A percentile compares a stretch with the other conserved stretches of the same genome.
These are phyloP conservation scores for Prenolepis imparis DNA, from an alignment of 2,888 invertebrate species.

Conservation along the genomic window DNA sequence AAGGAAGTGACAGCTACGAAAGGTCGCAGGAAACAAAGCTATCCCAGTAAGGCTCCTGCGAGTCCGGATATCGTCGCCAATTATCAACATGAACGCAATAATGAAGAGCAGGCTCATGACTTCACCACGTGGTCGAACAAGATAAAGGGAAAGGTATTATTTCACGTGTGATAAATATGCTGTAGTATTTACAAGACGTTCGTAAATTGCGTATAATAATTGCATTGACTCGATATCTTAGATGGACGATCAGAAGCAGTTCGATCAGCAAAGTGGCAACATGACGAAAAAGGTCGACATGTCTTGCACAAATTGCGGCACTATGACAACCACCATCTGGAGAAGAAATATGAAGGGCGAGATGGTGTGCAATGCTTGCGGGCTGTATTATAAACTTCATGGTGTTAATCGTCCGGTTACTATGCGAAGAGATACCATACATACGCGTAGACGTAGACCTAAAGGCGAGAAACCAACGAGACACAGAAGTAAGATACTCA, in stretches of 20 bases:
- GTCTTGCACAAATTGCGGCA: slow-evolving; percentile 98
- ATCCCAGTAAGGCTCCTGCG: slow-evolving; percentile 90
- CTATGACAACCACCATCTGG: slow-evolving; percentile 99
- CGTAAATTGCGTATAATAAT: not conserved
- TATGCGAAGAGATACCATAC: slow-evolving; percentile 98
- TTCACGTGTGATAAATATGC: no score
- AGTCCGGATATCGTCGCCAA: slow-evolving; percentile 82
- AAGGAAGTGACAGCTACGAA: slow-evolving; percentile 87
- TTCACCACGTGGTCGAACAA: slow-evolving; percentile 85
- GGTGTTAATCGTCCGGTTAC: slow-evolving; percentile 97
- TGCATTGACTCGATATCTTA: slow-evolving; percentile 52
- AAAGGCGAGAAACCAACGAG: slow-evolving; percentile 88
- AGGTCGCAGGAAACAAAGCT: slow-evolving; percentile 93
- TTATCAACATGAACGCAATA: slow-evolving; percentile 81
- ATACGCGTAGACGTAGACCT: slow-evolving; percentile 96
- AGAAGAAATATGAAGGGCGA: slow-evolving; percentile 98
- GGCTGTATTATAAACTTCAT: slow-evolving; percentile 98
- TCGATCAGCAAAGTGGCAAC: slow-evolving; percentile 82
- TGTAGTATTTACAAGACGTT: not conserved
- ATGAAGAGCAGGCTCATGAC: slow-evolving; percentile 84
- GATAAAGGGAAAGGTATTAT: slow-evolving; percentile 78
- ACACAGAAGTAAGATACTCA: slow-evolving; percentile 82
- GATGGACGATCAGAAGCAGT: slow-evolving; percentile 81
- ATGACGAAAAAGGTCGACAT: slow-evolving; percentile 90
- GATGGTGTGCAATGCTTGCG: slow-evolving; percentile 99